These are phyloP conservation scores for Cryptoleucopteryx plumbea DNA, from an alignment of 2,113 vertebrate genomes.

Conservation along the genomic window DNA sequence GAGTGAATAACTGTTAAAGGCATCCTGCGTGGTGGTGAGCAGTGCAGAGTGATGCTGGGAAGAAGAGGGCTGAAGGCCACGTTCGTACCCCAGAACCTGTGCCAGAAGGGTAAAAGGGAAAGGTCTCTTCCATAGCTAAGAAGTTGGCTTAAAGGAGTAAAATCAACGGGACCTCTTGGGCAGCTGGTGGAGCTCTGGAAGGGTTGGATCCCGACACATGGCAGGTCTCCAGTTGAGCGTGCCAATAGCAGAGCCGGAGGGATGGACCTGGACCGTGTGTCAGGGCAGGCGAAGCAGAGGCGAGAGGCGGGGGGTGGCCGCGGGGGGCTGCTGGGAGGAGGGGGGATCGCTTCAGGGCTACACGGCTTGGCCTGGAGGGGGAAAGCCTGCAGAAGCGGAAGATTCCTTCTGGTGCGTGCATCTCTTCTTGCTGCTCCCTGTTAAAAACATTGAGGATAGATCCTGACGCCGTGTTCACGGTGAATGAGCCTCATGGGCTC, in stretches of 20 bases:
- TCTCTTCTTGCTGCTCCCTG: neutral
- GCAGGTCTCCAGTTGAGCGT: neutral
- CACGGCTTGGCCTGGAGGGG: neutral
- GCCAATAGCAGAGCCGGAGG: neutral
- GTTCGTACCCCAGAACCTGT: neutral
- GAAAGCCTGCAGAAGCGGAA: neutral
- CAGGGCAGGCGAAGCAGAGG: neutral
- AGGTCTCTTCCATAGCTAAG: neutral
- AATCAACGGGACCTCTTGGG: neutral
- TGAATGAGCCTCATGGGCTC: neutral
- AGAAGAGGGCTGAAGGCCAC: neutral
- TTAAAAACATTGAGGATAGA: neutral
- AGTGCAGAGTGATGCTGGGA: neutral
- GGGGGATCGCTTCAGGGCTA: neutral
- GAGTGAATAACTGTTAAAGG: neutral
- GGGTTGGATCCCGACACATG: neutral
- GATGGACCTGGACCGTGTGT: neutral
- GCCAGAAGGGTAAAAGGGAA: neutral
- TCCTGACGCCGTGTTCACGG: fast-evolving
- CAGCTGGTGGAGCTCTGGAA: neutral
- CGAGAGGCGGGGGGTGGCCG: neutral
- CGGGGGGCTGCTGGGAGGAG: neutral
- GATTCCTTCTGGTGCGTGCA: neutral
- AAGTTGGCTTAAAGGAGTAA: neutral
- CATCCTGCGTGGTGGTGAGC: neutral